A percentile compares a stretch with the other conserved stretches of the same genome.
These are phyloP conservation scores for Latheticus oryzae DNA, from an alignment of 2,888 invertebrate genomes.

Conservation along the genomic window DNA sequence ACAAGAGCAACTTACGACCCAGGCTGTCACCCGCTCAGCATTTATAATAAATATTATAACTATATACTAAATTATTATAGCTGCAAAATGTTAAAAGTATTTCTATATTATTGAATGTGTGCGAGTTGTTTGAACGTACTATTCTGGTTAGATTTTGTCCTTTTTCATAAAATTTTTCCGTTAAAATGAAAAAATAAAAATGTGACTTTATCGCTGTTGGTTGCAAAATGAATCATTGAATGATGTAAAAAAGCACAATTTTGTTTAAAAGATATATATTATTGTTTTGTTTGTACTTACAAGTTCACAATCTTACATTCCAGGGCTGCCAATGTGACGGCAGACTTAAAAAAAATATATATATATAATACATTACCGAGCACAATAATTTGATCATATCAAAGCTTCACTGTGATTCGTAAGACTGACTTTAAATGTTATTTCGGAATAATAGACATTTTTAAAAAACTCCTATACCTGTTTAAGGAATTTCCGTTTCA, in stretches of 20 bases:
- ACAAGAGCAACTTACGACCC: slow-evolving; percentile 64
- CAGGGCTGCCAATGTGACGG: slow-evolving; percentile 33
- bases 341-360: slow-evolving; percentile 31
- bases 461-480: slow-evolving; percentile 51
- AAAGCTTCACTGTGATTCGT: slow-evolving; percentile 70
- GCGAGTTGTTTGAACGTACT: slow-evolving; percentile 60
- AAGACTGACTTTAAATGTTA: slow-evolving; percentile 69
- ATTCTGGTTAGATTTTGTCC: slow-evolving; percentile 57
- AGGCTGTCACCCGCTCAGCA: slow-evolving; percentile 66
- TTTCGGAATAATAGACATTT: slow-evolving; percentile 63
- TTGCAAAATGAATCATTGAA: slow-evolving; percentile 54
- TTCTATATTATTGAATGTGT: slow-evolving; percentile 63
- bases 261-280: slow-evolving; percentile 14
- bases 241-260: slow-evolving; percentile 55
- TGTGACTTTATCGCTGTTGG: slow-evolving; percentile 61
- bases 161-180: slow-evolving; percentile 58
- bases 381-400: slow-evolving; percentile 70
- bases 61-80: slow-evolving; percentile 57
- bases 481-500: slow-evolving; percentile 33
- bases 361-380: slow-evolving; percentile 62
- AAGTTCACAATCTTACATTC: slow-evolving; percentile 49
- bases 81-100: slow-evolving; percentile 64
- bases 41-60: slow-evolving; percentile 60
- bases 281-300: slow-evolving; percentile 26
- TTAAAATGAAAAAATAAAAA: slow-evolving; percentile 50